These are phyloP conservation scores for Engraulis encrasicolus DNA, from an alignment of 2,113 vertebrate species.

Conservation along the genomic window DNA sequence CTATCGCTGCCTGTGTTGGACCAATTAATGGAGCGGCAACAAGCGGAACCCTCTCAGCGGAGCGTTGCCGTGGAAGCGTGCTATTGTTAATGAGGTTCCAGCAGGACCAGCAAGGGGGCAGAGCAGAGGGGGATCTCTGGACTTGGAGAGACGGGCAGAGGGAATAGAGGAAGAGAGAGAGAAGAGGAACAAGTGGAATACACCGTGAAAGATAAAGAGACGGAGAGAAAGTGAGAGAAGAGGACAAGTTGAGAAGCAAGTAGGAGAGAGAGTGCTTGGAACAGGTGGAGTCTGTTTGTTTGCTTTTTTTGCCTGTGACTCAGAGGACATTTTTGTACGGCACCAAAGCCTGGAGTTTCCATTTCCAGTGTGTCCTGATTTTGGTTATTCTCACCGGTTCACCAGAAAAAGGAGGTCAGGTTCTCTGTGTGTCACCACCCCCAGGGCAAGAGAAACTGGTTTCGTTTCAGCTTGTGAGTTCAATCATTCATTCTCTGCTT, in stretches of 20 bases:
- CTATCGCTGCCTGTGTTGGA: constrained; percentile 44
- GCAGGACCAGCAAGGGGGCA: constrained; percentile 56
- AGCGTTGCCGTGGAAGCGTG: constrained; percentile 71
- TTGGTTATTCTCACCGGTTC: not conserved
- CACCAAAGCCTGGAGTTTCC: constrained; percentile 44
- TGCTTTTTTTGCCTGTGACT: not conserved
- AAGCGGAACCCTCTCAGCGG: constrained; percentile 63
- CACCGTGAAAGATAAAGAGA: constrained; percentile 57
- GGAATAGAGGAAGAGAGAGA: constrained; percentile 4
- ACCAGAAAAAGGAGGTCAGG: not conserved
- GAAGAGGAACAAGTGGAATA: constrained; percentile 23
- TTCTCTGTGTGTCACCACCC: not conserved
- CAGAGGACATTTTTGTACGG: not conserved
- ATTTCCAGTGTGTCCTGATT: constrained; percentile 48
- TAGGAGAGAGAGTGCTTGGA: constrained; percentile 34
- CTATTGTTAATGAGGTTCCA: constrained; percentile 74
- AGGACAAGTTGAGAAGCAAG: constrained; percentile 1
- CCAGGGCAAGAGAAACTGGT: not conserved
- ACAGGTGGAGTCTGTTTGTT: constrained; percentile 16
- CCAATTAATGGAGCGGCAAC: constrained; percentile 65
- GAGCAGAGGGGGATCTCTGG: constrained; percentile 32
- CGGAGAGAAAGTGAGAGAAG: constrained; percentile 28
- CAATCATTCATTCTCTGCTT: not conserved
- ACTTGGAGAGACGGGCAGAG: not conserved
- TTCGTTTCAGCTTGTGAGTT: not conserved